These are phyloP conservation scores for Sciaenops ocellatus DNA, from an alignment of 2,797 vertebrate genomes.

Conservation along the genomic window DNA sequence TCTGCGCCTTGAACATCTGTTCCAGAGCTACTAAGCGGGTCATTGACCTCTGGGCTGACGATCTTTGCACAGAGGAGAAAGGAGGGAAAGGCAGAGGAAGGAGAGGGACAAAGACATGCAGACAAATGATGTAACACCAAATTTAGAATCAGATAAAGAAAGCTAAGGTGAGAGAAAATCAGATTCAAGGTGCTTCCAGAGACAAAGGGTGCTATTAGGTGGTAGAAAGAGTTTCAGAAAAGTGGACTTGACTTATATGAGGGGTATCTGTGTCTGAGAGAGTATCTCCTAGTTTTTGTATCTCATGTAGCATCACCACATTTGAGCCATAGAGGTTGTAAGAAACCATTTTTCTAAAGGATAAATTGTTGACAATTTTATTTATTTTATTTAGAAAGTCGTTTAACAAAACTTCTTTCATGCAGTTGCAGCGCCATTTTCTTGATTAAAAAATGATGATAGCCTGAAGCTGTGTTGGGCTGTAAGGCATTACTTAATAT, in stretches of 20 bases:
- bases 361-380: not conserved
- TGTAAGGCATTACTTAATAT: no score
- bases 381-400: not conserved
- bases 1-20: conserved; percentile 76
- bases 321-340: not conserved
- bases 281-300: not conserved
- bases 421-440: no score
- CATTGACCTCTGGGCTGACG: conserved; percentile 67
- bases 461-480: no score
- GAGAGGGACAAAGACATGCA: conserved; percentile 52
- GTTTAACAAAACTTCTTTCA: not conserved
- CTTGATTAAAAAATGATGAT: no score
- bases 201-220: not conserved
- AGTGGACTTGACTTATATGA: not conserved
- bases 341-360: not conserved
- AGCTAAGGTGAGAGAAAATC: conserved; percentile 15
- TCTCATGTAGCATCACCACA: not conserved
- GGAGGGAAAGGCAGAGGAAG: conserved; percentile 24
- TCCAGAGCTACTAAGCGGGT: conserved; percentile 72
- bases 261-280: not conserved
- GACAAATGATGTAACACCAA: conserved; percentile 29
- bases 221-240: conserved; percentile 9
- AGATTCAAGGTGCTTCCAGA: not conserved
- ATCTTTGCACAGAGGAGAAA: conserved; percentile 51
- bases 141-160: not conserved